Base-by-base conservation (phyloP, 2,888 invertebrate species). In the Acronicta leporina region DNA sequence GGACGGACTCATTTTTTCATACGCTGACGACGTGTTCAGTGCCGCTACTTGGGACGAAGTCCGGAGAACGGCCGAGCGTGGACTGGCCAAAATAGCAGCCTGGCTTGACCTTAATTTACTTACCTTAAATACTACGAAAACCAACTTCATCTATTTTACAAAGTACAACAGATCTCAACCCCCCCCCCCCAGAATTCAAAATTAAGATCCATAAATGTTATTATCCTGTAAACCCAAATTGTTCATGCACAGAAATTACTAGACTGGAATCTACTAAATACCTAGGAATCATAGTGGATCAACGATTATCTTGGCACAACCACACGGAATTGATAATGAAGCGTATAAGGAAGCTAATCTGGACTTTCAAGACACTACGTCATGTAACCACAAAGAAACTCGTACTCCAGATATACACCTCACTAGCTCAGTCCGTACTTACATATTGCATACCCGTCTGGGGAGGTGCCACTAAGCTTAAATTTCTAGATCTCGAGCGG, bases 211-310 rank as follows among this genome's bases (percentile, higher is more conserved):
- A 41, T 10, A 41, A 9, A 41, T 41, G 41, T 15, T 9, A 15
- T 14, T 41, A 41, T 41, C 41, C 41, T 8, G 10, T 15, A 15
- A 41, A 41, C 10, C 41, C 41, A 41, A 41, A 41, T 41, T 41
- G 41, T 41, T 41, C 41, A 8, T 41, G 41, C 41, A 15, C 15
- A 41, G 41, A 41, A 41, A 41, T 41, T 41, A 41, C 30, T 41
- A 15, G 41, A 41, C 9, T 15, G 15, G 15, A 41, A 14, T 15
- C 14, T 30, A 35, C 35, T 14, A 47, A 47, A 47, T 47, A 47
- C n/a, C 47, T 47, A 10, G 47, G 47, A 13, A 25, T 49, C n/a
- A 49, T 49, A 25, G 14, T 41, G 27, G 49, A 49, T 27, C 41
- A 49, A 14, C n/a, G 49, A 11, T 27, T 49, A 13, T 41, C 49